Percentiles rank a stretch among this genome's conserved stretches.
Evolutionary conservation across 2,797 vertebrate species (phyloP).

Genomic region (Anguilla megastoma): DNA sequence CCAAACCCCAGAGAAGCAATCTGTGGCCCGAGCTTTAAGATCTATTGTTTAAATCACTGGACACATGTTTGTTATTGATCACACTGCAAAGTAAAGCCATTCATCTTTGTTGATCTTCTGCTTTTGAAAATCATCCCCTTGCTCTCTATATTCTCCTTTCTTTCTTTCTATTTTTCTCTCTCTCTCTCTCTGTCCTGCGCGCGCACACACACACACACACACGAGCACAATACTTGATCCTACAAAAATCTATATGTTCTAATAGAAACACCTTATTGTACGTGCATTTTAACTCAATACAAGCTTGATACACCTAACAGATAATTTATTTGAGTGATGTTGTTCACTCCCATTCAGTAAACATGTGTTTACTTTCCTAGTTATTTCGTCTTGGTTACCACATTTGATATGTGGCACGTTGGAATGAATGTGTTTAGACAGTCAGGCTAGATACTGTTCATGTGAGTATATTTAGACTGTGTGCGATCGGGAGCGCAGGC

Average conservation of each 20-base stretch:
- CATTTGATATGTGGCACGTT: background rate
- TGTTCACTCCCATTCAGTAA: background rate
- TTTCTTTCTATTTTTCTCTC: background rate
- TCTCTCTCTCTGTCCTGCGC: background rate
- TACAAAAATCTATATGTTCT: background rate
- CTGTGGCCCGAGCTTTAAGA: background rate
- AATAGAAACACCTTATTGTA: background rate
- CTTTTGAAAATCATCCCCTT: background rate
- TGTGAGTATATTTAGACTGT: background rate
- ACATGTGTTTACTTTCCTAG: background rate
- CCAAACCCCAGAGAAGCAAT: background rate
- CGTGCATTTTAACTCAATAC: background rate
- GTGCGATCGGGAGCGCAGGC: background rate
- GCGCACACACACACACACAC: background rate
- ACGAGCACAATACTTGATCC: background rate
- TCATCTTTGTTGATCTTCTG: slow-evolving; percentile 17
- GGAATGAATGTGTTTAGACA: background rate
- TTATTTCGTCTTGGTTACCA: background rate
- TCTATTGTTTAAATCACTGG: slow-evolving; percentile 18
- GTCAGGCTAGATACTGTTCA: too few relatives aligned
- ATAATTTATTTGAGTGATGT: background rate
- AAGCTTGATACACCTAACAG: background rate
- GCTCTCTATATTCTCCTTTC: background rate
- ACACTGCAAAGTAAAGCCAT: slow-evolving; percentile 17
- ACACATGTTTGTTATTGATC: slow-evolving; percentile 21